Base-by-base conservation (phyloP, 2,113 vertebrate species). In the Pteronura brasiliensis region DNA sequence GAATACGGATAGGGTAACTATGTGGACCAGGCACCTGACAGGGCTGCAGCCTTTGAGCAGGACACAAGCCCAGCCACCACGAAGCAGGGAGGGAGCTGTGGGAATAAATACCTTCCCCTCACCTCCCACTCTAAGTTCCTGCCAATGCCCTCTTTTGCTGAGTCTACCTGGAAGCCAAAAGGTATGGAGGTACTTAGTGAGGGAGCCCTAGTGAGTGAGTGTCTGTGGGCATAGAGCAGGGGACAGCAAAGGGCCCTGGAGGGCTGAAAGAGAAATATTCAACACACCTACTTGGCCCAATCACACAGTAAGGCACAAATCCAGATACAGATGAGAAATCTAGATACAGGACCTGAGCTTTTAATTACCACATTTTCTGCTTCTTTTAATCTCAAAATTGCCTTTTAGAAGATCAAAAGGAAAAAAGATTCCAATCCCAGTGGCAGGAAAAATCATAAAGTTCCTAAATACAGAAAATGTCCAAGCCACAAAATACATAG, bases 371-470 rank as follows among this genome's bases (percentile, higher is more conserved):
- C 18, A 55, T 92, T 89, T 44, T 14, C 14, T 63, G 31, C 23
- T 90, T 79, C 69, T 90, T 13, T 36, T 55, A 83, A 65, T 76
- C 49, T 82, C 4, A 3, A 95, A 94, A 44, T 39, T n/a, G 44
- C 15, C 8, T 15, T 86, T 74, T 63, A 91, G 55, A 67, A 57
- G 65, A 92, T 86, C 18, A 17, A 49, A 86, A 85, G 25, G 2
- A 14, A 81, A 69, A 31, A 14, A 11, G 25, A 87, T 90, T 90
- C 80, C 34, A 49, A 34, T 44, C 6, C 72, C 18, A 67, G 14
- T 67, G 69, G 18, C 44, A 93, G 59, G 12, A 93, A 87, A 74
- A 80, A 36, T 76, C n/a, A 67, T 52, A 85, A 90, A 88, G 79
- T 89, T 4, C 80, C 15, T n/a, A 69, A 72, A 23, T 74, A 57